Evolutionary conservation across 2,888 invertebrate species (phyloP).

Genomic region (Ecliptopera silaceata): DNA sequence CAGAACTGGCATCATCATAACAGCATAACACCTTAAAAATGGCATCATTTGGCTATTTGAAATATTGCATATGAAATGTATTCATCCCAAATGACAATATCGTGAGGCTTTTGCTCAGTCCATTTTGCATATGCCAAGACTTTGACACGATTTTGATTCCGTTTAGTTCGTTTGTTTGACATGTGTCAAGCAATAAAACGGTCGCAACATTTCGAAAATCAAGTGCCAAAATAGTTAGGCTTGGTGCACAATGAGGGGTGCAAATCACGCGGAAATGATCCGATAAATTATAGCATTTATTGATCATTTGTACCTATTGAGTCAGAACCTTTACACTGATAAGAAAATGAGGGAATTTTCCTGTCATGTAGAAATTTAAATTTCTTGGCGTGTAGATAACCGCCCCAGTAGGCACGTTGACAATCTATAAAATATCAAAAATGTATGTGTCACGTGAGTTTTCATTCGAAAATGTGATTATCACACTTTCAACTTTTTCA

Average conservation of each 20-base stretch:
- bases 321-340: conserved; percentile 2
- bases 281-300: conserved; percentile 29
- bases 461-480: no score
- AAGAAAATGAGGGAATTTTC: neutral
- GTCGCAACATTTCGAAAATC: neutral
- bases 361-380: neutral
- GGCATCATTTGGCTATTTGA: no score
- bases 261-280: conserved; percentile 26
- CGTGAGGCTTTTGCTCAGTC: no score
- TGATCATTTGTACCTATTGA: conserved; percentile 26
- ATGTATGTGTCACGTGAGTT: no score
- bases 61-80: no score
- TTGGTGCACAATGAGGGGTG: conserved; percentile 34
- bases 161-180: neutral
- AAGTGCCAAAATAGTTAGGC: conserved; percentile 30
- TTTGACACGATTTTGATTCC: no score
- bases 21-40: no score
- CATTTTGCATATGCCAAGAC: no score
- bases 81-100: no score
- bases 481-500: no score
- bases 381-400: neutral
- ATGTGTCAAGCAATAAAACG: neutral
- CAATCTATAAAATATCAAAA: no score
- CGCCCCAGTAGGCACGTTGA: neutral
- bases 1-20: no score